A percentile compares a stretch with the other conserved stretches of the same genome.
Conservation (phyloP, 1,140 invertebrate species). For the Parasteatoda tepidariorum region DNA sequence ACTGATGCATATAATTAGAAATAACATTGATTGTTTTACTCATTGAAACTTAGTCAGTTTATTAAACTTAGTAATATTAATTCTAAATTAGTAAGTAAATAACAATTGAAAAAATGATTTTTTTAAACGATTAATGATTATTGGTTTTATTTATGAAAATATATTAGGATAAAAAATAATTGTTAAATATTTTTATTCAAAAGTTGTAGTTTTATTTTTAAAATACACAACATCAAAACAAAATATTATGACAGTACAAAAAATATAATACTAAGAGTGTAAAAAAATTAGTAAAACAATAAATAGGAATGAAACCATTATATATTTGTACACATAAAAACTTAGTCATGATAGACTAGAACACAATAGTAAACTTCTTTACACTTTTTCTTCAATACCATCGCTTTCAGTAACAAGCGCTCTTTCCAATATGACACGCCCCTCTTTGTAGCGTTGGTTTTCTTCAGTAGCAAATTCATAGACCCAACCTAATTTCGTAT, state of each 20-base stretch:
- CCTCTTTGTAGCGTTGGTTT: constrained; percentile 96
- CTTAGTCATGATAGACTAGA: background rate
- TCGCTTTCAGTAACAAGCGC: constrained; percentile 90
- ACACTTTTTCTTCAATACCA: constrained; percentile 79
- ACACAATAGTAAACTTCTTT: background rate
- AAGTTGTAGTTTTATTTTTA: background rate
- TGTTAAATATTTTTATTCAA: background rate
- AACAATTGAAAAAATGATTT: too few relatives aligned
- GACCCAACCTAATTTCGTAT: constrained; percentile 92
- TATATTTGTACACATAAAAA: background rate
- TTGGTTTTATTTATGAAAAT: too few relatives aligned
- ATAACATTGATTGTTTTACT: too few relatives aligned
- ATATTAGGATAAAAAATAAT: too few relatives aligned
- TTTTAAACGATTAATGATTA: too few relatives aligned
- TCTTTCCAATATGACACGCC: constrained; percentile 89
- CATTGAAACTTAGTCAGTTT: too few relatives aligned
- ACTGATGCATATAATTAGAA: too few relatives aligned
- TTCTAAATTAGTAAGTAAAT: too few relatives aligned
- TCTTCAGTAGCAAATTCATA: constrained; percentile 98
- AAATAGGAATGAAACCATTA: constrained; percentile 13
- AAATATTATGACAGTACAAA: too few relatives aligned
- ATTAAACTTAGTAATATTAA: too few relatives aligned
- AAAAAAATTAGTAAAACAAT: constrained; percentile 14
- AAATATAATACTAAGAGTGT: constrained; percentile 14
- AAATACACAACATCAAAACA: background rate